phyloP scores from a whole-genome alignment of 2,113 vertebrate species.

The Pollachius pollachius region DNA sequence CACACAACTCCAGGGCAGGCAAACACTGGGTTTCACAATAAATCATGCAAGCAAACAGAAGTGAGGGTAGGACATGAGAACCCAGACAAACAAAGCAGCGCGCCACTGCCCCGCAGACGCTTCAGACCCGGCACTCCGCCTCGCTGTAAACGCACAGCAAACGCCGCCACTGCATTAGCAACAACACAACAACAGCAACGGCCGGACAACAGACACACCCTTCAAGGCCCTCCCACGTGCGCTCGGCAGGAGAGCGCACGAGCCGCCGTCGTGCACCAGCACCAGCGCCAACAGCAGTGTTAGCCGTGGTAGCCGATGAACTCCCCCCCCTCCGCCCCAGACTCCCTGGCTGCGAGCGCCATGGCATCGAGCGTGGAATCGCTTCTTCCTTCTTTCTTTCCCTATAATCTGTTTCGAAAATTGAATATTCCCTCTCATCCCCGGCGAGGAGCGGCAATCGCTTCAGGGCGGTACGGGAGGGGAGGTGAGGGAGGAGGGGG shows the following conservation, averaged over 20 bases:
- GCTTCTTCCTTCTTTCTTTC: constrained; percentile 33
- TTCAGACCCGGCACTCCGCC: background rate
- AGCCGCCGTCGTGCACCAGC: constrained; percentile 2
- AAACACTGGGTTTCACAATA: constrained; percentile 14
- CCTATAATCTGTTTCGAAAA: constrained; percentile 29
- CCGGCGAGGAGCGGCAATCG: constrained; percentile 54
- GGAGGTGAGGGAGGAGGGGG: constrained; percentile 11
- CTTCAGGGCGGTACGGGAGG: constrained; percentile 46
- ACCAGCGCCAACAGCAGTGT: constrained; percentile 5
- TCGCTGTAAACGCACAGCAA: constrained; percentile 9
- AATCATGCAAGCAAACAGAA: constrained; percentile 33
- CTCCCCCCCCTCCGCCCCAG: constrained; percentile 41
- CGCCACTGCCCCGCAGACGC: no score
- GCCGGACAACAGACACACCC: constrained; percentile 28
- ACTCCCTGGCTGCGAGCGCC: constrained; percentile 3
- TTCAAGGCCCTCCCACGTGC: constrained; percentile 27
- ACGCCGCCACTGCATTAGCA: constrained; percentile 8
- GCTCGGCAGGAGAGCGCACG: constrained; percentile 37
- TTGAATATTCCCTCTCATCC: constrained; percentile 74
- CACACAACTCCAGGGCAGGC: constrained; percentile 9
- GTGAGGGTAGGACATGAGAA: no score
- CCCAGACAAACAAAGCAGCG: no score
- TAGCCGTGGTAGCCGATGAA: no score
- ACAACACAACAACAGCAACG: constrained; percentile 26
- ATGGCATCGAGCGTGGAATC: constrained; percentile 18